These are phyloP conservation scores for Piezodorus guildinii DNA, from an alignment of 1,140 invertebrate genomes.

Conservation along the genomic window DNA sequence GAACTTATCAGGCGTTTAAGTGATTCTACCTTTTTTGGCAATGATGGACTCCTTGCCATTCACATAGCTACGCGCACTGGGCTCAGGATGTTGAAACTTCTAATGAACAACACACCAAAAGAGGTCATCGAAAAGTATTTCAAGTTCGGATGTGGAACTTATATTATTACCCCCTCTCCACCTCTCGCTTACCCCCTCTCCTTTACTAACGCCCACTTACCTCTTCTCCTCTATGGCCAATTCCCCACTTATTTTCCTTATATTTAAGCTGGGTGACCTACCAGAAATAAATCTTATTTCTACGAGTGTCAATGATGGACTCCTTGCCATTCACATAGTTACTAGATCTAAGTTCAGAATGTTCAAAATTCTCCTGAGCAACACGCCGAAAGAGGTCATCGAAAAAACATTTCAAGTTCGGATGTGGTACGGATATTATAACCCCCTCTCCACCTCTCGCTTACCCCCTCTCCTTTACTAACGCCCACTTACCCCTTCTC, in stretches of 20 bases:
- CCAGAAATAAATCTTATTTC: neutral
- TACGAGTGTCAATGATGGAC: neutral
- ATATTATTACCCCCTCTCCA: too few relatives aligned
- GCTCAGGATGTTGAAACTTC: neutral
- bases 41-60: neutral
- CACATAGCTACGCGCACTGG: constrained; percentile 12
- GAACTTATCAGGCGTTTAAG: constrained; percentile 1
- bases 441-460: too few relatives aligned
- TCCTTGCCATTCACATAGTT: constrained; percentile 15
- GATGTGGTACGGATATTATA: too few relatives aligned
- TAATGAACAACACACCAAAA: neutral
- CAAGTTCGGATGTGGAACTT: neutral
- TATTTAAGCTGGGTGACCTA: constrained; percentile 1
- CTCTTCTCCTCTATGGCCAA: too few relatives aligned
- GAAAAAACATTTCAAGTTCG: neutral
- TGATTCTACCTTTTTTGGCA: constrained; percentile 6
- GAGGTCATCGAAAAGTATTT: constrained; percentile 9
- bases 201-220: too few relatives aligned
- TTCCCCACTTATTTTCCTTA: too few relatives aligned
- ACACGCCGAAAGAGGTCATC: constrained; percentile 10
- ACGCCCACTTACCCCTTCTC: too few relatives aligned
- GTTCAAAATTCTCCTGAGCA: constrained; percentile 2
- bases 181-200: too few relatives aligned
- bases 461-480: too few relatives aligned
- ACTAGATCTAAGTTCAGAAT: neutral